Percentiles rank a stretch among this genome's conserved stretches.
Conservation (phyloP, 2,888 invertebrate species). For the Ferrisia virgata region DNA sequence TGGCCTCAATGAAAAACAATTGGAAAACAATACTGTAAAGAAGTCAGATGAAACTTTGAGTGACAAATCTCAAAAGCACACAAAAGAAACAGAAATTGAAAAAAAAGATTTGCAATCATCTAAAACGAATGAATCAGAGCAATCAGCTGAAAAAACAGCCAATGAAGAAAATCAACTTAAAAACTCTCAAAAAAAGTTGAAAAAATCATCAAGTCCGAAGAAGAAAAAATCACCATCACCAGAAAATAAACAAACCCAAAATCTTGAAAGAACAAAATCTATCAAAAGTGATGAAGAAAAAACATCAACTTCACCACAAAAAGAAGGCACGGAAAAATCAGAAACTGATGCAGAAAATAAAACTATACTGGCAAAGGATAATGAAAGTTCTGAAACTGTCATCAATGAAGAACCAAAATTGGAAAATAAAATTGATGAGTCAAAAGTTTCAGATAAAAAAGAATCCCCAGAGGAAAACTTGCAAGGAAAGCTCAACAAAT, state of each 20-base stretch:
- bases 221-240: slow-evolving; percentile 46
- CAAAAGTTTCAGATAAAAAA: slow-evolving; percentile 51
- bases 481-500: neutral
- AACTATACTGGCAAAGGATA: slow-evolving; percentile 45
- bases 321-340: neutral
- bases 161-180: slow-evolving; percentile 40
- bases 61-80: slow-evolving; percentile 50
- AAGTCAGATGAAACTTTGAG: slow-evolving; percentile 51
- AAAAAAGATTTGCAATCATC: slow-evolving; percentile 47
- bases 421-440: slow-evolving; percentile 53
- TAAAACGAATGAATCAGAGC: slow-evolving; percentile 44
- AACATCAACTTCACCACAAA: slow-evolving; percentile 46
- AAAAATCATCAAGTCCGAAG: slow-evolving; percentile 36
- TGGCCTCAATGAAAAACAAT: slow-evolving; percentile 52
- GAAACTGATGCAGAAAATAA: slow-evolving; percentile 37
- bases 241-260: slow-evolving; percentile 47
- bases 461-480: slow-evolving; percentile 49
- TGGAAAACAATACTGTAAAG: slow-evolving; percentile 48
- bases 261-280: slow-evolving; percentile 47
- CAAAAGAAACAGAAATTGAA: slow-evolving; percentile 52
- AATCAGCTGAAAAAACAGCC: slow-evolving; percentile 47
- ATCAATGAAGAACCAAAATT: slow-evolving; percentile 51
- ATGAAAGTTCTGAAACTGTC: slow-evolving; percentile 47
- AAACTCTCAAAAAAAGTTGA: slow-evolving; percentile 31
- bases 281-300: slow-evolving; percentile 49